These are phyloP conservation scores for Zeuzera pyrina DNA, from an alignment of 2,888 invertebrate genomes.

Conservation along the genomic window DNA sequence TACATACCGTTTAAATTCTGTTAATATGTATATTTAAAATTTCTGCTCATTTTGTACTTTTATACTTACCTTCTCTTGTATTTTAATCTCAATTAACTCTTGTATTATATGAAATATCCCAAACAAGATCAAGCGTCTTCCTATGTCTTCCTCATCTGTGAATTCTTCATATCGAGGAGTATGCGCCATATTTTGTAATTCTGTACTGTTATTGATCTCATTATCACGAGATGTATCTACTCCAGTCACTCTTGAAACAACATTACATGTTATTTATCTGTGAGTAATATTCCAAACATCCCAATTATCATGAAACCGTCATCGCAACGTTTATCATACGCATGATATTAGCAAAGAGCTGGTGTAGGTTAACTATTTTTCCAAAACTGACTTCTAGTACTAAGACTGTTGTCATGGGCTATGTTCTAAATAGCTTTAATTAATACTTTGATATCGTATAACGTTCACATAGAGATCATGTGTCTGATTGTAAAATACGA, in stretches of 20 bases:
- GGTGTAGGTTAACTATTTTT: no score
- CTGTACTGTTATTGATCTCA: slow-evolving; percentile 25
- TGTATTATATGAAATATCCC: slow-evolving; percentile 23
- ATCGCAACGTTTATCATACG: no score
- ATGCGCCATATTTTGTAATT: slow-evolving; percentile 27
- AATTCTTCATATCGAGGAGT: slow-evolving; percentile 33
- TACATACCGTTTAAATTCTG: slow-evolving; percentile 25
- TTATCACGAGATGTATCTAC: slow-evolving; percentile 21
- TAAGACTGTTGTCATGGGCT: slow-evolving; percentile 61
- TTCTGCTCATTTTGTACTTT: slow-evolving; percentile 66
- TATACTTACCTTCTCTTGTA: slow-evolving; percentile 34
- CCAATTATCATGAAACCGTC: no score
- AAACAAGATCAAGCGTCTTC: slow-evolving; percentile 51
- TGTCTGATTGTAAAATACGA: slow-evolving; percentile 39
- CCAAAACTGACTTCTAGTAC: slow-evolving; percentile 26
- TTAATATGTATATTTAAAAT: slow-evolving; percentile 30
- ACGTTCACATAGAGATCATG: slow-evolving; percentile 6
- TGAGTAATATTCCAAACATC: no score
- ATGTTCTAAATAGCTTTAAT: slow-evolving; percentile 65
- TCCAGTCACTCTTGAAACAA: no score
- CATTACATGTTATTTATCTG: slow-evolving; percentile 9
- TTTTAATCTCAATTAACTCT: slow-evolving; percentile 24
- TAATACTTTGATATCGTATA: slow-evolving; percentile 54
- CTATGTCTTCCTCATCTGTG: slow-evolving; percentile 49
- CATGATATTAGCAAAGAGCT: no score